Evolutionary conservation across 2,797 vertebrate genomes (phyloP).

Genomic region (Gorsachius magnificus): DNA sequence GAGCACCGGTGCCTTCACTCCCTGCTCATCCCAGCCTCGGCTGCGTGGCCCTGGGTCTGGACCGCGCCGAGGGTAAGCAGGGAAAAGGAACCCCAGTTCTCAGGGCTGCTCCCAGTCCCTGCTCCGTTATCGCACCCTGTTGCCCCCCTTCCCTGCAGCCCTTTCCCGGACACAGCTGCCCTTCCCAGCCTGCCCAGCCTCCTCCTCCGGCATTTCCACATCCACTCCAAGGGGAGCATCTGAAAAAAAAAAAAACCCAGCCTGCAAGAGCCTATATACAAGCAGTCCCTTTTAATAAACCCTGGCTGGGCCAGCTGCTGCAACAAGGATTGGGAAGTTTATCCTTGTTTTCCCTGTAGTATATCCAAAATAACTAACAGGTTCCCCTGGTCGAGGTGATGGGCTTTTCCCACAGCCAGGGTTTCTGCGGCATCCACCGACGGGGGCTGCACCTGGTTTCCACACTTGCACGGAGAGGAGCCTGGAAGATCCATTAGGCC

Average conservation of each 20-base stretch:
- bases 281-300: neutral
- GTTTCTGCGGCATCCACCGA: neutral
- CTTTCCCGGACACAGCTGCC: neutral
- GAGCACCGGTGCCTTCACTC: neutral
- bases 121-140: accelerated
- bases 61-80: neutral
- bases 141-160: neutral
- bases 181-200: neutral
- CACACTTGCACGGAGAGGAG: neutral
- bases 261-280: neutral
- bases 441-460: slow-evolving; percentile 25
- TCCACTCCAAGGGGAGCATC: neutral
- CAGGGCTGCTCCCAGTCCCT: neutral
- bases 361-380: slow-evolving; percentile 9
- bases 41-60: neutral
- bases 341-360: slow-evolving; percentile 28
- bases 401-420: slow-evolving; percentile 47
- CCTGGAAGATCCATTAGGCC: slow-evolving; percentile 60
- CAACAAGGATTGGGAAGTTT: neutral
- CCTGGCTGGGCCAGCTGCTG: neutral
- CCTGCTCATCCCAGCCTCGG: neutral
- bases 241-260: neutral
- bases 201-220: neutral
- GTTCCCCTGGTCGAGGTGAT: neutral
- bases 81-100: neutral